Evolutionary conservation across 2,797 vertebrate genomes (phyloP).

Genomic region (Phalloptychus januarius): DNA sequence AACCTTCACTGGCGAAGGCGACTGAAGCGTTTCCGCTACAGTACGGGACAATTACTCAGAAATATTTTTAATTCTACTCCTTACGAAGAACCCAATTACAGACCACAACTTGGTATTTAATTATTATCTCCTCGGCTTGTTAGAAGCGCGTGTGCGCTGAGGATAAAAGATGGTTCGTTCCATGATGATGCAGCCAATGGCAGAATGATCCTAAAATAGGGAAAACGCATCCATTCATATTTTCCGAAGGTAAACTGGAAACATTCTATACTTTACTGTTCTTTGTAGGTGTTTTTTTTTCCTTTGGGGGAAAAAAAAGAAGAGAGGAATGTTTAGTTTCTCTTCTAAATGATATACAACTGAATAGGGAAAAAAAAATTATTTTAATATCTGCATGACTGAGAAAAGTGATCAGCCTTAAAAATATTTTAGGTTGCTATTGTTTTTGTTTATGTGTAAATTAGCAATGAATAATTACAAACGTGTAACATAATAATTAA

Average conservation of each 20-base stretch:
- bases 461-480: no score
- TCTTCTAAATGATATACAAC: not conserved
- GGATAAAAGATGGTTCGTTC: constrained; percentile 56
- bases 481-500: not conserved
- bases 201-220: constrained; percentile 64
- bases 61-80: not conserved
- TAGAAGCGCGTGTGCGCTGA: no score
- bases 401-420: not conserved
- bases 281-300: no score
- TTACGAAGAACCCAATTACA: fast-evolving
- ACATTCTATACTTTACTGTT: not conserved
- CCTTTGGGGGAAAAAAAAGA: no score
- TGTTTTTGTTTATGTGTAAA: no score
- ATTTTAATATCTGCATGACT: not conserved
- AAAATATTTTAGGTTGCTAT: not conserved
- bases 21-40: not conserved
- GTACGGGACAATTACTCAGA: not conserved
- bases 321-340: no score
- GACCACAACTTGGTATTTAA: fast-evolving
- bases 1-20: constrained; percentile 17
- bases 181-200: constrained; percentile 59
- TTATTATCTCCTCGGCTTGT: not conserved
- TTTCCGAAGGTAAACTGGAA: constrained; percentile 48
- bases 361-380: not conserved
- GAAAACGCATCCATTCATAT: constrained; percentile 61